Base-by-base conservation (phyloP, 2,797 vertebrate genomes). In the Malacoctenus gilli region DNA sequence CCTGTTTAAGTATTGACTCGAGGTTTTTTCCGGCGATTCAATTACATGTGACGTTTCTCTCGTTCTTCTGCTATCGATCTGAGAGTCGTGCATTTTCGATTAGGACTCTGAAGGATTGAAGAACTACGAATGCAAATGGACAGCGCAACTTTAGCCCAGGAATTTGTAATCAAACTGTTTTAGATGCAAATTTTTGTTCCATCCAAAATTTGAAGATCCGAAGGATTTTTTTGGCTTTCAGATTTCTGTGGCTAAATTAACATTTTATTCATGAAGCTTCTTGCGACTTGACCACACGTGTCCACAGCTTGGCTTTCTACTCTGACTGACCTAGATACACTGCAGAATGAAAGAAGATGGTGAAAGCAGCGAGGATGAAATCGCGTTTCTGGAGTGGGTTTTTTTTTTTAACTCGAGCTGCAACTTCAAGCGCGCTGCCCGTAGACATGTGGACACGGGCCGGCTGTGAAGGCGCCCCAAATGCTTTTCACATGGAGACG, bases 301-400 rank as follows among this genome's bases (percentile, higher is more conserved):
- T 56, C 64, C 57, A 21, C 57, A 49, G 64, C 74, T 66, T 43
- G 59, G 50, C 42, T 60, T 42, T 15, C 22, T 40, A 18, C 41
- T 42, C 72, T 36, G 51, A 36, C 68, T 85, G 82, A 80, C 80
- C 76, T 64, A 85, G 51, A 81, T 85, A 59, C 61, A 22, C 44
- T 12, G 54, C 50, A 30, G 59, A 74, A 46, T 54, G 66, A 75
- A 61, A 66, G 60, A 55, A 50, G 44, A 15, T 3, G 18, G 69
- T 39, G 48, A 75, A 59, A 25, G 69, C 72, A 68, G 58, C 1
- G 1, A 60, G 66, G 61, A 80, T 44, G 59, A 59, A 79, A 67
- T 72, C 10, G 39, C 19, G 36, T 58, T 62, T 79, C 57, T 72
- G 25, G 61, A 83, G 64, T 67, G 63, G 70, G n/a, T 72, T 77